Base-by-base conservation (phyloP, 2,797 vertebrate genomes). In the Megaceryle alcyon region DNA sequence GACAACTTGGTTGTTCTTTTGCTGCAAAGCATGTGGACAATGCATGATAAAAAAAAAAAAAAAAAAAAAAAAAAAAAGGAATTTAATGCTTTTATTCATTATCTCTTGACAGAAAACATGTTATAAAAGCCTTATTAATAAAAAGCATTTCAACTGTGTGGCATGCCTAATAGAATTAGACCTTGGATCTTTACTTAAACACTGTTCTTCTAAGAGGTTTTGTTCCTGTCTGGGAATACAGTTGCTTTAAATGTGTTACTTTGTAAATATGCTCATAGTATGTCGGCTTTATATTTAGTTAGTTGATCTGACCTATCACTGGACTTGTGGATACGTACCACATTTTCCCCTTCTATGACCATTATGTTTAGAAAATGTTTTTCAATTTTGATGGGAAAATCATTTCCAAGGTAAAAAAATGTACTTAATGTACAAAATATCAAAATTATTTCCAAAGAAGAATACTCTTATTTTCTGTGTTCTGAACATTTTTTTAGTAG, bases 1-100 rank as follows among this genome's bases (percentile, higher is more conserved):
- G 66, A 82, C 51, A 82, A 26, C 60, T 94, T 88, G 39, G 82
- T 92, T 80, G 48, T 82, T 96, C 77, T 91, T 54, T 72, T 86
- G 41, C n/a, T 83, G 72, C 75, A 66, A 95, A 94, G 64, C 79
- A 79, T 95, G 88, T 92, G 86, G 90, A 81, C 66, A 89, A 85
- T 89, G 85, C 57, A 21, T 82, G 68, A 94, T 71, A 69, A 90
- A 72, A 51, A 51, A 51, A 28, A 48, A 48, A 48, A 48, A 18
- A 6, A 14, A 46, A 20, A 20, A 41, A 15, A 14, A 44, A 44
- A 44, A 48, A 48, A 22, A 5, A 19, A 39, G 76, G 77, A 91
- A 53, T 79, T 54, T 88, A 88, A 60, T 94, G 57, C 49, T 77
- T 94, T 79, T 86, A 56, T 82, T 95, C 66, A 66, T 86, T 63